Evolutionary conservation across 2,113 vertebrate genomes (phyloP).

Genomic region (Entelurus aequoreus): DNA sequence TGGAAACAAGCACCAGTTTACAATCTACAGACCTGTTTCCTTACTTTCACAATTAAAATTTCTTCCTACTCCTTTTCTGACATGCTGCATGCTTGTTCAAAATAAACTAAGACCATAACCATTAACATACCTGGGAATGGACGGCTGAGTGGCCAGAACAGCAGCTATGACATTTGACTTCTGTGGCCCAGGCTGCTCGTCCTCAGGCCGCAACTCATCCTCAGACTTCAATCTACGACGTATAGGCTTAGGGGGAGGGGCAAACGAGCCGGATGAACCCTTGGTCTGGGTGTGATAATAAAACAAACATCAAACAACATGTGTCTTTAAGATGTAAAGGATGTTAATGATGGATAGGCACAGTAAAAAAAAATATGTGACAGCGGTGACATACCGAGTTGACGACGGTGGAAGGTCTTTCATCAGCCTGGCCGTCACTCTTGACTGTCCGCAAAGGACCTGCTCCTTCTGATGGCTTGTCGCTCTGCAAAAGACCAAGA

Average conservation of each 20-base stretch:
- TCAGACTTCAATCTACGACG: constrained; percentile 95
- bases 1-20: no score
- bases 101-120: no score
- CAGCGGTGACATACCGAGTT: constrained; percentile 76
- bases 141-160: constrained; percentile 87
- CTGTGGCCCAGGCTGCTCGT: constrained; percentile 85
- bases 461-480: constrained; percentile 82
- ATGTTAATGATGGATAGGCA: neutral
- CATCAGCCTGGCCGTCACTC: constrained; percentile 84
- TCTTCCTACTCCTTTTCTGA: no score
- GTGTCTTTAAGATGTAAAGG: neutral
- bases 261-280: constrained; percentile 83
- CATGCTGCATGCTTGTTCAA: no score
- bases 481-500: constrained; percentile 64
- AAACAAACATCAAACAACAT: neutral
- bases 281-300: constrained; percentile 73
- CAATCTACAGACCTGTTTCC: no score
- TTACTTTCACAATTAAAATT: no score
- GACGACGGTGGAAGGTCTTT: constrained; percentile 76
- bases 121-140: constrained; percentile 80
- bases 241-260: constrained; percentile 93
- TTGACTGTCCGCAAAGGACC: constrained; percentile 84
- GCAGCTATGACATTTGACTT: constrained; percentile 84
- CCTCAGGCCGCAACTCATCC: constrained; percentile 89
- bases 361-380: neutral